Evolutionary conservation across 2,888 invertebrate genomes (phyloP), one percentile per base, ranked within the genome.

Genomic region (Gastrophysa polygoni): DNA sequence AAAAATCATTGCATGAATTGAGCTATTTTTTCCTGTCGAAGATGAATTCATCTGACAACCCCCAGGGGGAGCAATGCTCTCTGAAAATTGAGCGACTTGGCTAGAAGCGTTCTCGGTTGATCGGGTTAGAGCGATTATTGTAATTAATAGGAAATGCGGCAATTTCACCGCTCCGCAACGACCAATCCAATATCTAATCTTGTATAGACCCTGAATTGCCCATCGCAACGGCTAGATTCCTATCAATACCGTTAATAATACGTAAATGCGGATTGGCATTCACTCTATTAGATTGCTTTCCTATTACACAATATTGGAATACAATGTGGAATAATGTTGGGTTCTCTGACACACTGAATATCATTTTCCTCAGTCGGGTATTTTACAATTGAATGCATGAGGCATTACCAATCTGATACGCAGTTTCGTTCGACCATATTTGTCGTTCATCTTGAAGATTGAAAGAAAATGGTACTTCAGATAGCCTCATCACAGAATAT

Each of bases 121-220:
- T 75, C 73, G 70, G 71, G 63, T 66, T 59, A 49, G 48, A 64
- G 67, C 71, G 76, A 77, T 77, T 78, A 77, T 75, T 75, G 66
- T 76, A 78, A 80, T 79, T 79, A 78, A 78, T 78, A 77, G 78
- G 78, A 80, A 79, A 78, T 78, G 75, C 77, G 77, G 74, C 78
- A 80, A 80, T 80, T 79, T 77, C 77, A 70, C 70, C 71, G 74
- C 71, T 72, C 71, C 72, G 74, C 73, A 76, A 73, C 70, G 75
- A 75, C 73, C 75, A 77, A 79, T 78, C 78, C 78, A 78, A 78
- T 78, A 80, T 78, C 71, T 75, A 75, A 77, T 77, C 76, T 75
- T 73, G 71, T 71, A 72, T 72, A 69, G 70, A 67, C 67, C 69
- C 69, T 63, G 70, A 70, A 74, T 74, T 74, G 73, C 71, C 72